Base-by-base conservation (phyloP, 64 coral and sea anemone genomes). In the Hydrozoanthus tunicans region DNA sequence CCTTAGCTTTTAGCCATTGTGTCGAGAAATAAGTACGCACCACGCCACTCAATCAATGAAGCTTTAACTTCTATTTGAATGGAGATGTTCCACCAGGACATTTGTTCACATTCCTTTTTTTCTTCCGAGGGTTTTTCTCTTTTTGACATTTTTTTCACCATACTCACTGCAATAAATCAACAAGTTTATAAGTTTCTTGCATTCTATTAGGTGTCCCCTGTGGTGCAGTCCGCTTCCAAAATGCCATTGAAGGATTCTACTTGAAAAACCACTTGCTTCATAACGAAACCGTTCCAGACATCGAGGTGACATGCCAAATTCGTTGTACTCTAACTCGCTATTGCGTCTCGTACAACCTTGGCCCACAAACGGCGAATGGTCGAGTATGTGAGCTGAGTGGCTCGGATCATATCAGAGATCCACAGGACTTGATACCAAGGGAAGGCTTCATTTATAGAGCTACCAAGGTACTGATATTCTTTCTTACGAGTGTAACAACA, bases 321-420 rank as follows among this genome's bases (percentile, higher is more conserved):
- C 63, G 81, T 12, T 83, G 81, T 20, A 9, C 53, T 4, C 11
- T 66, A 62, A 83, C 81, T 6, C 62, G 62, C 3, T 83, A 83
- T 67, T 83, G 81, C 14, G 62, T 69, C 43, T 83, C 81, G 14
- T 83, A 83, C 62, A 83, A 83, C 81, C 63, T 83, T 5, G 81
- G 81, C 15, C 81, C 64, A 17, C 59, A 4, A 53, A 8, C 32
- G 0, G 59, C 61, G 4, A 51, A 61, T 25, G 81, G 81, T 13
- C 63, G 63, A 10, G 61, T 83, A 51, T 83, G 81, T 4, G 81
- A 83, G 81, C 67, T 83, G 67, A 83, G 81, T 83, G 27, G 20
- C 15, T 83, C 81, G 32, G 81, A 83, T 56, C 81, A 83, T 23
- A 68, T 83, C 67, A 54, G 54, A 27, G 20, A 83, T 66, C 81